A percentile compares a stretch with the other conserved stretches of the same genome.
Conservation (phyloP, 2,113 vertebrate genomes). For the Fregetta grallaria region DNA sequence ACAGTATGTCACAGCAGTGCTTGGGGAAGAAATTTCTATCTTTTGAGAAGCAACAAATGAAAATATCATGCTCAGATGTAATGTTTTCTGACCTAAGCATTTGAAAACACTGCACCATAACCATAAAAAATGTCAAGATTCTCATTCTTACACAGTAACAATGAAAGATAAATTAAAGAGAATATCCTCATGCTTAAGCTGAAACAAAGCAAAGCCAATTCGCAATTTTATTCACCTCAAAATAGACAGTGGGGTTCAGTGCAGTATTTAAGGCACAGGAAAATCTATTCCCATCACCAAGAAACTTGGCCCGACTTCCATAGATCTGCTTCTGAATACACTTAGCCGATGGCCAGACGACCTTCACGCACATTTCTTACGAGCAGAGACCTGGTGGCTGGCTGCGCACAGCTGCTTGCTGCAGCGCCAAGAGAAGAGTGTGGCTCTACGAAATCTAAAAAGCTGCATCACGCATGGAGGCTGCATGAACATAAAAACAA, state of each 20-base stretch:
- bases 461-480: neutral
- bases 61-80: neutral
- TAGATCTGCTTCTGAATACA: neutral
- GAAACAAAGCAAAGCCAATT: neutral
- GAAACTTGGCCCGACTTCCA: neutral
- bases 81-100: neutral
- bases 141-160: neutral
- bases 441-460: neutral
- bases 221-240: neutral
- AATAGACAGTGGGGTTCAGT: neutral
- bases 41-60: neutral
- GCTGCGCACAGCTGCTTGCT: neutral
- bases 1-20: neutral
- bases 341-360: neutral
- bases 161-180: neutral
- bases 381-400: neutral
- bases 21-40: neutral
- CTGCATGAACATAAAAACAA: neutral
- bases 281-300: neutral
- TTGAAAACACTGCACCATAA: neutral
- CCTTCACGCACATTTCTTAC: neutral
- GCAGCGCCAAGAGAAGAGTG: neutral
- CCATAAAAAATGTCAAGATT: neutral
- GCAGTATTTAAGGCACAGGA: neutral
- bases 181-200: neutral